phyloP scores from a whole-genome alignment of 2,888 invertebrate genomes.

The Pandemis corylana region DNA sequence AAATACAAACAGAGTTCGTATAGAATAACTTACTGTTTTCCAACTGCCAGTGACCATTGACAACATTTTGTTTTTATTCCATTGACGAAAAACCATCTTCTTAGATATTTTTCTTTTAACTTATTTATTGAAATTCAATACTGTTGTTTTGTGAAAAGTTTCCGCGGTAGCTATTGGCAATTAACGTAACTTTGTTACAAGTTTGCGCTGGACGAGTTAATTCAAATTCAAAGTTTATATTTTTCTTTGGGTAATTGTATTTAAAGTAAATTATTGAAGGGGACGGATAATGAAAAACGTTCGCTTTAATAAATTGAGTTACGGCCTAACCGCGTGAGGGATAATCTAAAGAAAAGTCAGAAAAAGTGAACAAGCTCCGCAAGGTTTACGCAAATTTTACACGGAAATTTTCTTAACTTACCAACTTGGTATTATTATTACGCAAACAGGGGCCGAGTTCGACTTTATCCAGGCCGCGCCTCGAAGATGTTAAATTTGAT shows the following conservation, averaged over 20 bases:
- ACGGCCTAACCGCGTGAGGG: conserved; percentile 60
- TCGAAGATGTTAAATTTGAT: conserved; percentile 62
- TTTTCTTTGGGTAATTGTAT: conserved; percentile 15
- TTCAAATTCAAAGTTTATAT: conserved; percentile 19
- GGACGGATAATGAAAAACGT: conserved; percentile 44
- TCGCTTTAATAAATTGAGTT: conserved; percentile 66
- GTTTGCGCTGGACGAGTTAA: conserved; percentile 14
- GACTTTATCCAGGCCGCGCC: conserved; percentile 53
- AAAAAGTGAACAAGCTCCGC: conserved; percentile 68
- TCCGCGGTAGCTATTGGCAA: conserved; percentile 3
- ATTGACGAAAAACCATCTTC: not conserved
- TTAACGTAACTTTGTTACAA: conserved; percentile 17
- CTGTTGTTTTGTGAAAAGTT: conserved; percentile 9
- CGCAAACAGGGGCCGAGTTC: conserved; percentile 65
- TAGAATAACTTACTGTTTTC: not conserved
- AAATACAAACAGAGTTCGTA: conserved; percentile 1
- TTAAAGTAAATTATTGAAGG: conserved; percentile 42
- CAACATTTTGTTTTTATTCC: not conserved
- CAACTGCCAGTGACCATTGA: not conserved
- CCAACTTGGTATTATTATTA: conserved; percentile 76
- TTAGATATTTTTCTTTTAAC: no score
- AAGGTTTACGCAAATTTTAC: conserved; percentile 81
- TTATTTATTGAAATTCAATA: not conserved
- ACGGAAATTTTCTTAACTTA: conserved; percentile 74
- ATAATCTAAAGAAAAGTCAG: conserved; percentile 70